A percentile compares a stretch with the other conserved stretches of the same genome.
These are phyloP conservation scores for Rhorus exstirpatorius DNA, from an alignment of 2,888 invertebrate species.

Conservation along the genomic window DNA sequence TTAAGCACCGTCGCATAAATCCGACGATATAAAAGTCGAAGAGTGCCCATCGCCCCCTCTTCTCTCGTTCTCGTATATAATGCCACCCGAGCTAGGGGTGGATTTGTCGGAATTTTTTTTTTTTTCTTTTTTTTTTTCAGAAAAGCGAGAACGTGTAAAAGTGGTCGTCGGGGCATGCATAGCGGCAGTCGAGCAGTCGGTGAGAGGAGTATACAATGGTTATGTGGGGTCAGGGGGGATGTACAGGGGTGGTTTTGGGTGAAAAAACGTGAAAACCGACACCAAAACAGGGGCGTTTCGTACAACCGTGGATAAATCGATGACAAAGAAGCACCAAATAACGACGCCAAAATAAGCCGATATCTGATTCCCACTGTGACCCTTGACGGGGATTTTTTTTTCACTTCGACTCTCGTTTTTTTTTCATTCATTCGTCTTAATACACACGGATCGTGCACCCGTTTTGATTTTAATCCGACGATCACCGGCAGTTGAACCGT, in stretches of 20 bases:
- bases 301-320: constrained; percentile 82
- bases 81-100: constrained; percentile 55
- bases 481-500: constrained; percentile 58
- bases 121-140: constrained; percentile 68
- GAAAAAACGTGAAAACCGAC: constrained; percentile 86
- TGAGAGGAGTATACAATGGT: constrained; percentile 76
- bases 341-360: constrained; percentile 80
- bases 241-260: constrained; percentile 83
- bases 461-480: constrained; percentile 75
- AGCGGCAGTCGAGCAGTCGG: constrained; percentile 81
- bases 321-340: constrained; percentile 83
- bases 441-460: constrained; percentile 47
- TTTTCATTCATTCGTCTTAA: constrained; percentile 64
- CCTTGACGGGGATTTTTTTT: constrained; percentile 64
- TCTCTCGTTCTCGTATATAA: constrained; percentile 59
- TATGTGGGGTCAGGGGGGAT: constrained; percentile 56
- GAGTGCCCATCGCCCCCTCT: constrained; percentile 60
- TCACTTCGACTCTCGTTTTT: constrained; percentile 56
- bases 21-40: constrained; percentile 79
- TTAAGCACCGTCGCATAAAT: constrained; percentile 66
- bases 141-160: constrained; percentile 66
- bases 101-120: constrained; percentile 65
- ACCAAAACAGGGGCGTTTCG: constrained; percentile 83
- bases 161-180: constrained; percentile 79
- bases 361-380: constrained; percentile 81